Conservation (phyloP, 2,113 vertebrate genomes). For the Eubucco bourcierii region DNA sequence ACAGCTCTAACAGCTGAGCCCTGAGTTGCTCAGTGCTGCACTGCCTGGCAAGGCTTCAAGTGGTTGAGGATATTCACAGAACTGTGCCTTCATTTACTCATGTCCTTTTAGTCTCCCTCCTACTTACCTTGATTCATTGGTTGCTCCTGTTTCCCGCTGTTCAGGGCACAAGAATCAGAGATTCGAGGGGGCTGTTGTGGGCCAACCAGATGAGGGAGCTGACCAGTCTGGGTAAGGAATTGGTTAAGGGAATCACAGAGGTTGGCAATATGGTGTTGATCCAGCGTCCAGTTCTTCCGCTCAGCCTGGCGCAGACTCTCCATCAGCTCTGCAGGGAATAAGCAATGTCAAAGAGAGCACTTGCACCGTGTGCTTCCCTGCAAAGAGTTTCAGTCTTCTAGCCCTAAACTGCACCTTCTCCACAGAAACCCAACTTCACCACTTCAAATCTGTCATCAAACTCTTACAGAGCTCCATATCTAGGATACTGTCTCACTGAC, state of each 20-base stretch:
- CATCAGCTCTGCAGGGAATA: slow-evolving; percentile 75
- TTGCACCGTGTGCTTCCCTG: background rate
- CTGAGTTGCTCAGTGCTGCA: background rate
- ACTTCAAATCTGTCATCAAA: background rate
- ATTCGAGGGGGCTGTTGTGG: slow-evolving; percentile 77
- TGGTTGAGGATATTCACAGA: background rate
- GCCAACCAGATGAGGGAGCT: slow-evolving; percentile 75
- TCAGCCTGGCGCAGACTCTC: slow-evolving; percentile 84
- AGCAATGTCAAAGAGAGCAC: background rate
- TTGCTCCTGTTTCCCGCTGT: slow-evolving; percentile 79
- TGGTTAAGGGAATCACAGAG: slow-evolving; percentile 84
- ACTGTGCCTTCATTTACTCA: background rate
- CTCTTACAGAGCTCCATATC: background rate
- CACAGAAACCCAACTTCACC: background rate
- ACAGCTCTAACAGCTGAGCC: background rate
- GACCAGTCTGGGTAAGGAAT: slow-evolving; percentile 83
- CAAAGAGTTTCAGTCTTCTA: background rate
- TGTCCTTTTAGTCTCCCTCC: background rate
- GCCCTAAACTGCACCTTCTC: background rate
- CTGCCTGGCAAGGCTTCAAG: background rate
- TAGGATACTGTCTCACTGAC: background rate
- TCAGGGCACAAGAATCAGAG: slow-evolving; percentile 80
- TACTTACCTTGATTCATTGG: slow-evolving; percentile 79
- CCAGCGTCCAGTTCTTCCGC: slow-evolving; percentile 84
- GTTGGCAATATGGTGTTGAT: slow-evolving; percentile 84